Percentiles rank a stretch among this genome's conserved stretches.
These are phyloP conservation scores for Euura lappo DNA, from an alignment of 1,140 invertebrate species.

Conservation along the genomic window DNA sequence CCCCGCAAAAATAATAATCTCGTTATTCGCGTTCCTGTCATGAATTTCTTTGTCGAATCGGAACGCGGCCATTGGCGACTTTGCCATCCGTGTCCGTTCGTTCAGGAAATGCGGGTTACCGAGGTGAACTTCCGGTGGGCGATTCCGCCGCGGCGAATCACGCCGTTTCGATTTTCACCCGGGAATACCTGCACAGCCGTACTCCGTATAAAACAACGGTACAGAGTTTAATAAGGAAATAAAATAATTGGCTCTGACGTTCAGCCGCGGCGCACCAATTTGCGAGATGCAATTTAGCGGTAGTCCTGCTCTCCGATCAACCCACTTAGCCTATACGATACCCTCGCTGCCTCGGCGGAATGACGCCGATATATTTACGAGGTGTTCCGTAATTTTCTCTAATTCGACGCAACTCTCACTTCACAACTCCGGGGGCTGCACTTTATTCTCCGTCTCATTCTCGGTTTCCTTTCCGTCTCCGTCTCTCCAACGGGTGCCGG, in stretches of 20 bases:
- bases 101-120: constrained; percentile 1
- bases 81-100: not conserved
- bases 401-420: constrained; percentile 45
- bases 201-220: no score
- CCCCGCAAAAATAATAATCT: no score
- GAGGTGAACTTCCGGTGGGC: not conserved
- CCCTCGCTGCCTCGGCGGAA: not conserved
- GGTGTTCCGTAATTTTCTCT: constrained; percentile 59
- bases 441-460: constrained; percentile 17
- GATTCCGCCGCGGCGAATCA: not conserved
- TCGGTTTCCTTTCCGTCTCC: constrained; percentile 8
- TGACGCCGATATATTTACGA: constrained; percentile 56
- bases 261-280: no score
- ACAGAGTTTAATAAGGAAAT: no score
- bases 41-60: no score
- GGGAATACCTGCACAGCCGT: no score
- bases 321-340: constrained; percentile 42
- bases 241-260: no score
- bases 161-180: no score
- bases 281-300: not conserved
- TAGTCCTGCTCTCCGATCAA: constrained; percentile 43
- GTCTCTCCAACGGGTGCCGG: not conserved
- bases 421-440: constrained; percentile 12
- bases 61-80: no score
- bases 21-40: no score